These are phyloP conservation scores for Peromyscus californicus DNA, from an alignment of 2,113 vertebrate species.

Conservation along the genomic window DNA sequence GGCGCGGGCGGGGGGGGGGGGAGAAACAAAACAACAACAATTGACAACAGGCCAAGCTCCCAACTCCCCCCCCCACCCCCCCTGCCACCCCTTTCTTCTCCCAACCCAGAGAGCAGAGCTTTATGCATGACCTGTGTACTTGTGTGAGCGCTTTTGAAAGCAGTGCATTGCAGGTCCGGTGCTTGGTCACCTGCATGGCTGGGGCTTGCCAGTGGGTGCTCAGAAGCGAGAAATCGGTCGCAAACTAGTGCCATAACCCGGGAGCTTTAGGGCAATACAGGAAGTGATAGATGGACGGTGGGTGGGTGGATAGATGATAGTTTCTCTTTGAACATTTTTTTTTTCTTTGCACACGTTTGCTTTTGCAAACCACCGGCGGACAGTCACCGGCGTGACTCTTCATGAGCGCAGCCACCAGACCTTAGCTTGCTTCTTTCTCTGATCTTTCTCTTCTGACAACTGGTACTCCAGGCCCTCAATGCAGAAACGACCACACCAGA, in stretches of 20 bases:
- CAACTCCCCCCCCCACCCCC: background rate
- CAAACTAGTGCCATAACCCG: background rate
- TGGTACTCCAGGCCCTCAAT: background rate
- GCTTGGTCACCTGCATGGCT: background rate
- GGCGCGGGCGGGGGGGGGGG: background rate
- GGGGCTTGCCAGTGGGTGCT: background rate
- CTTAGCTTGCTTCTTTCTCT: constrained; percentile 2
- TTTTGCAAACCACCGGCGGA: constrained; percentile 32
- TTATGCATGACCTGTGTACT: background rate
- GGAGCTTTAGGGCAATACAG: background rate
- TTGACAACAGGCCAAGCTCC: background rate
- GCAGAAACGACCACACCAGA: constrained; percentile 13
- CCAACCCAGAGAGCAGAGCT: background rate
- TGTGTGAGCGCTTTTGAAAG: background rate
- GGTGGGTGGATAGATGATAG: background rate
- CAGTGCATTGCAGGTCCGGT: background rate
- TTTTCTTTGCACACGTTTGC: constrained; percentile 2
- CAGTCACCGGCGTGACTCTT: background rate
- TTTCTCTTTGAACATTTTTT: background rate
- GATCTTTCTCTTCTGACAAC: constrained; percentile 27
- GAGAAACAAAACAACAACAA: background rate
- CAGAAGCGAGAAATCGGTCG: background rate
- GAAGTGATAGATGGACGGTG: background rate
- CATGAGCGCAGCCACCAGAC: background rate
- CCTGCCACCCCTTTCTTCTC: background rate